A percentile compares a stretch with the other conserved stretches of the same genome.
These are phyloP conservation scores for Platerodrilus igneus DNA, from an alignment of 2,888 invertebrate species.

Conservation along the genomic window DNA sequence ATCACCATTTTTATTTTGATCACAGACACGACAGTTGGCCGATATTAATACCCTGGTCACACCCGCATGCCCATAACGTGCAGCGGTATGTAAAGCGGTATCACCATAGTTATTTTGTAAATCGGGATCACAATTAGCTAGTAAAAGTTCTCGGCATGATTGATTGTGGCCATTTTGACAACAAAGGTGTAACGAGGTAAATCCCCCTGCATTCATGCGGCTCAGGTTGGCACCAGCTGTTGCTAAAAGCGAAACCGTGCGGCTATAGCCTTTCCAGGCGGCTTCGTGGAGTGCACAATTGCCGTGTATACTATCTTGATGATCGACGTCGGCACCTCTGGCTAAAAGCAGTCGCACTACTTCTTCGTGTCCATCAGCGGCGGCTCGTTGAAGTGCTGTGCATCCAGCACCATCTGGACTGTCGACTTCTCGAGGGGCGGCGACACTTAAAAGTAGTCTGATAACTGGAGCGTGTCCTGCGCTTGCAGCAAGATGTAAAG, in stretches of 20 bases:
- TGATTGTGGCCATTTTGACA: constrained; percentile 98
- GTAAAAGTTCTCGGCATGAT: constrained; percentile 79
- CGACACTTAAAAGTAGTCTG: constrained; percentile 42
- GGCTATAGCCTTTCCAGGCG: constrained; percentile 90
- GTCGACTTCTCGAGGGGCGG: constrained; percentile 52
- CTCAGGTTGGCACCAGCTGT: constrained; percentile 61
- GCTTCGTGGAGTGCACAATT: constrained; percentile 94
- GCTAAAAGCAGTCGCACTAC: constrained; percentile 66
- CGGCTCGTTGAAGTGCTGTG: constrained; percentile 73
- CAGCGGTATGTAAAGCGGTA: constrained; percentile 89
- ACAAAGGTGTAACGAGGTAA: constrained; percentile 89
- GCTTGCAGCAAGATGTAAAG: constrained; percentile 45
- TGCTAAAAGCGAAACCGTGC: constrained; percentile 71
- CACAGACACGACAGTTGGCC: constrained; percentile 76
- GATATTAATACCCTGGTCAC: constrained; percentile 91
- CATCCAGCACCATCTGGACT: constrained; percentile 57
- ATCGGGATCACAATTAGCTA: constrained; percentile 84
- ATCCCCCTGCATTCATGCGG: constrained; percentile 77
- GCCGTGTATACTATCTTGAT: constrained; percentile 79
- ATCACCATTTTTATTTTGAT: constrained; percentile 94
- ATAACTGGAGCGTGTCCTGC: constrained; percentile 43
- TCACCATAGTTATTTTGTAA: constrained; percentile 93
- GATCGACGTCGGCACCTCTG: constrained; percentile 63
- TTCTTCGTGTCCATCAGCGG: constrained; percentile 77
- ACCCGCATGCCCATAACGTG: constrained; percentile 93